Evolutionary conservation across 2,888 invertebrate species (phyloP).

Genomic region (Drosophila helvetica): DNA sequence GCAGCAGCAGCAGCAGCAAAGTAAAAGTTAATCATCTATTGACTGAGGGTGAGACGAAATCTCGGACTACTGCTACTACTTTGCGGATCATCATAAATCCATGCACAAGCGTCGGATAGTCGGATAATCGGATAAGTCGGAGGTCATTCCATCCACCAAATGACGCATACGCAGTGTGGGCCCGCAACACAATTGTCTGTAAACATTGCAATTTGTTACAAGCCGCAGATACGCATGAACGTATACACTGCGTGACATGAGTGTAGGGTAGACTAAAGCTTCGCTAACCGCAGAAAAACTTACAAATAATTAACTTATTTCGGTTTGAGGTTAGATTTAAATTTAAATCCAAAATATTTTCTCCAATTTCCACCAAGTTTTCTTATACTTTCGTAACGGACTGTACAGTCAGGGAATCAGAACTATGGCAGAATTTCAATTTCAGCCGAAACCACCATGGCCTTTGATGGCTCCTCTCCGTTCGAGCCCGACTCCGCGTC

Average conservation of each 20-base stretch:
- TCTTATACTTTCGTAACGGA: background rate
- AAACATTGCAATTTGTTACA: conserved; percentile 51
- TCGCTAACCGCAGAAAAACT: no score
- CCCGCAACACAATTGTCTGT: conserved; percentile 37
- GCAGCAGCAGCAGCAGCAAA: background rate
- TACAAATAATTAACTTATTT: background rate
- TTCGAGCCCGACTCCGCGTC: background rate
- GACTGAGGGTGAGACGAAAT: conserved; percentile 6
- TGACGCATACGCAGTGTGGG: conserved; percentile 37
- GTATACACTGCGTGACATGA: conserved; percentile 2
- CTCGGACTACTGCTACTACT: background rate
- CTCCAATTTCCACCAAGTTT: background rate
- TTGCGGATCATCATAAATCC: conserved; percentile 39
- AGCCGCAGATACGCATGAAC: background rate
- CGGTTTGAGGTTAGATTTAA: background rate
- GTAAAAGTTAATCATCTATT: conserved; percentile 36
- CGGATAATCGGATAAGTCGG: conserved; percentile 19
- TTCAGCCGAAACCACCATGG: conserved; percentile 4
- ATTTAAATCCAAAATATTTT: background rate
- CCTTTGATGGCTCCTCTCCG: conserved; percentile 17
- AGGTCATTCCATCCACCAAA: conserved; percentile 36
- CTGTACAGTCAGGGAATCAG: background rate
- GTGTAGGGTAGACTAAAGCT: background rate
- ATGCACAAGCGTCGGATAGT: conserved; percentile 4
- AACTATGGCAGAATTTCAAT: conserved; percentile 24